Evolutionary conservation across 2,113 vertebrate genomes (phyloP).

Genomic region (Cynocephalus volans): DNA sequence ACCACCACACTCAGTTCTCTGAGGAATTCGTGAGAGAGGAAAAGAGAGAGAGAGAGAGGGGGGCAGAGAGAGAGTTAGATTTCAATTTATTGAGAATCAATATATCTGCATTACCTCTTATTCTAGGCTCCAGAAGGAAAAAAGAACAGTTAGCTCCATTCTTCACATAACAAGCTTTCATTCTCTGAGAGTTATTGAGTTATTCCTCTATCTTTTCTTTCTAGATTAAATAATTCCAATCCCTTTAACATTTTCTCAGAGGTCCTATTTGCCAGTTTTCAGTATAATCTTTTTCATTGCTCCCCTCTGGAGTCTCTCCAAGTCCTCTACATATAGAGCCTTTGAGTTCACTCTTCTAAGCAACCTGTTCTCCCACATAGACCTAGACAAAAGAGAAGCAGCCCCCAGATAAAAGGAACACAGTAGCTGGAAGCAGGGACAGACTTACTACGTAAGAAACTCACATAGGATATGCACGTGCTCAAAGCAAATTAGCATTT

Average conservation of each 20-base stretch:
- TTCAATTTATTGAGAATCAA: background rate
- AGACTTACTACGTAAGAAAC: background rate
- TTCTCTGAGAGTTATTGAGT: slow-evolving; percentile 63
- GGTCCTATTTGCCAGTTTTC: slow-evolving; percentile 69
- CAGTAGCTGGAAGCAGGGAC: background rate
- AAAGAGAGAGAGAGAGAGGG: too few species aligned
- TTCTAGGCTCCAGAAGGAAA: background rate
- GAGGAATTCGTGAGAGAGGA: background rate
- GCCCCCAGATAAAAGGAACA: background rate
- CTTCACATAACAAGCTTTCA: slow-evolving; percentile 65
- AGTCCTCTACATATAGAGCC: slow-evolving; percentile 55
- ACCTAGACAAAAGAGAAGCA: slow-evolving; percentile 25
- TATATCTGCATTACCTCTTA: background rate
- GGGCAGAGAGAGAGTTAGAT: too few species aligned
- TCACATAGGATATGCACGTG: background rate
- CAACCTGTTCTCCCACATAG: background rate
- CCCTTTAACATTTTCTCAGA: slow-evolving; percentile 75
- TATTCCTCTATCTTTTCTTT: slow-evolving; percentile 69
- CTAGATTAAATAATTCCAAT: slow-evolving; percentile 78
- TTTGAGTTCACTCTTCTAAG: slow-evolving; percentile 48
- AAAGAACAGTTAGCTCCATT: slow-evolving; percentile 25
- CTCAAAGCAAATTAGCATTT: slow-evolving; percentile 31
- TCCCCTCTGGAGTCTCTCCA: slow-evolving; percentile 68
- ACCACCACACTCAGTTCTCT: background rate
- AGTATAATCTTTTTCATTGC: slow-evolving; percentile 75